Conservation (phyloP, 2,113 vertebrate genomes). For the Podocnemis expansa region DNA sequence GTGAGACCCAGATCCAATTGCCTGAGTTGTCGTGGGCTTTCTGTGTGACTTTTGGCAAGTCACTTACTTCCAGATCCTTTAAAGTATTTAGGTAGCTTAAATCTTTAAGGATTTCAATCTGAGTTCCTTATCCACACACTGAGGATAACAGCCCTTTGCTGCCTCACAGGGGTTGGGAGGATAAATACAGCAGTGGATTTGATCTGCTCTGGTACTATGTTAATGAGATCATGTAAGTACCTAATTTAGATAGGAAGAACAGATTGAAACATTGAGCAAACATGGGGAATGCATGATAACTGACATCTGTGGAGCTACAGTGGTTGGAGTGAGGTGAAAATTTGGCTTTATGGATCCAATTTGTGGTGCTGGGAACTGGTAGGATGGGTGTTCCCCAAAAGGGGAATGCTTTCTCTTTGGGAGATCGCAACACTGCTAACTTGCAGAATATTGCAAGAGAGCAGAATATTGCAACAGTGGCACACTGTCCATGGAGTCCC, state of each 20-base stretch:
- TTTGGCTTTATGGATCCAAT: not conserved
- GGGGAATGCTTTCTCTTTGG: not conserved
- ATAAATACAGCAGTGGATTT: not conserved
- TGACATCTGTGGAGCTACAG: not conserved
- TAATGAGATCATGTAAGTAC: not conserved
- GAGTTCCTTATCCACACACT: not conserved
- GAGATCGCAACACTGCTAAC: not conserved
- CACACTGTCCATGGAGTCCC: not conserved
- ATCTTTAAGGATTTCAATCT: not conserved
- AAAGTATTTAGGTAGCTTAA: not conserved
- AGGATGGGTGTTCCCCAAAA: not conserved
- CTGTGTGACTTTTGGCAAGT: not conserved
- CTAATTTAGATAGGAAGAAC: not conserved
- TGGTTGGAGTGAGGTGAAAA: not conserved
- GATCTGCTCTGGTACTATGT: not conserved
- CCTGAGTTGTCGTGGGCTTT: not conserved
- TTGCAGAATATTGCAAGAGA: not conserved
- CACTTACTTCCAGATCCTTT: not conserved
- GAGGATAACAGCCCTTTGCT: not conserved
- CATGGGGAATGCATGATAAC: not conserved
- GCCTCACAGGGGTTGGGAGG: not conserved
- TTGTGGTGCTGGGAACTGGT: not conserved
- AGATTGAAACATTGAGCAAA: not conserved
- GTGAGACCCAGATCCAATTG: not conserved
- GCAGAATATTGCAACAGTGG: not conserved